These are phyloP conservation scores for Tribolium madens DNA, from an alignment of 1,140 invertebrate genomes.

Conservation along the genomic window DNA sequence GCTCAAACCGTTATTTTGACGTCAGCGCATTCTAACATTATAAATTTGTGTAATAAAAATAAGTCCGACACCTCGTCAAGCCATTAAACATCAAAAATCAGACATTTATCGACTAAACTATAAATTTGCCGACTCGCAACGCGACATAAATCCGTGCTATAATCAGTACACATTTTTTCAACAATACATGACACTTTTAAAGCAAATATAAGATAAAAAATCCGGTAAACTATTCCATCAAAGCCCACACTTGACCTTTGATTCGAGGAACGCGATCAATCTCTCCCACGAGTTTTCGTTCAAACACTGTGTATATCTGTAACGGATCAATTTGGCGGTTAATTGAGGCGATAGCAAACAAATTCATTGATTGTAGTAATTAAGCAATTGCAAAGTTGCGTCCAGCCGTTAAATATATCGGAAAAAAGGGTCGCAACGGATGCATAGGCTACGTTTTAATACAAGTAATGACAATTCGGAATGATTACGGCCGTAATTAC, in stretches of 20 bases:
- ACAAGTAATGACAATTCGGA: conserved; percentile 58
- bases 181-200: not conserved
- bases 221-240: not conserved
- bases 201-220: conserved; percentile 8
- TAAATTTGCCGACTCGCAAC: not conserved
- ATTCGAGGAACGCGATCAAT: too few relatives aligned
- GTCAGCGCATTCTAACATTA: conserved; percentile 3
- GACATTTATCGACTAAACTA: not conserved
- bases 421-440: conserved; percentile 16
- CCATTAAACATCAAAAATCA: conserved; percentile 28
- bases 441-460: conserved; percentile 55
- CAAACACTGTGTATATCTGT: not conserved
- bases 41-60: not conserved
- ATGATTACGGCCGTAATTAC: conserved; percentile 59
- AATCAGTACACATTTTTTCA: not conserved
- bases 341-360: not conserved
- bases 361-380: not conserved
- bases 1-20: not conserved
- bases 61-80: conserved; percentile 1
- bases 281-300: not conserved
- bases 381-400: not conserved
- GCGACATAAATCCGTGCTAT: not conserved
- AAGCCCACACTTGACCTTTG: conserved; percentile 4
- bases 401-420: not conserved
- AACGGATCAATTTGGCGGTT: too few relatives aligned